phyloP scores from a whole-genome alignment of 2,888 invertebrate species.

The Drosophila imparisetae region DNA sequence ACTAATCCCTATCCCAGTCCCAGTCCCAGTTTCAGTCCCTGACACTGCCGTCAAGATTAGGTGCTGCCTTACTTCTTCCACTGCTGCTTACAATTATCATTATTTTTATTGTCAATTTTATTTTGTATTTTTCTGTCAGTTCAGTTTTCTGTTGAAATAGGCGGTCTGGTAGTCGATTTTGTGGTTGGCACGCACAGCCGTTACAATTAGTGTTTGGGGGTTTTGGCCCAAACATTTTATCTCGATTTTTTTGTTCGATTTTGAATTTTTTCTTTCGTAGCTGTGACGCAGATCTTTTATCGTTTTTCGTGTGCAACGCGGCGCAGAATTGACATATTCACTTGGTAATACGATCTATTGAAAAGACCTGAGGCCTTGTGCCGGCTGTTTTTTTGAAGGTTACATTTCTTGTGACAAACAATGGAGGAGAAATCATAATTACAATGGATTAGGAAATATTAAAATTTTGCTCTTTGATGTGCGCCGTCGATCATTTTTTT shows the following conservation, averaged over 20 bases:
- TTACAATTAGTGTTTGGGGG: conserved; percentile 53
- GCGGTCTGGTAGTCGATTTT: conserved; percentile 50
- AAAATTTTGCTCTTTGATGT: conserved; percentile 64
- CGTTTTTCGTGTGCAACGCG: conserved; percentile 51
- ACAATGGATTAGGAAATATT: conserved; percentile 79
- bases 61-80: conserved; percentile 37
- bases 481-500: conserved; percentile 52
- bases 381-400: conserved; percentile 62
- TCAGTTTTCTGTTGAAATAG: conserved; percentile 63
- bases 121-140: conserved; percentile 40
- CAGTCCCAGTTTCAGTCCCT: conserved; percentile 22
- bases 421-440: conserved; percentile 73
- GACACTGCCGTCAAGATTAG: conserved; percentile 63
- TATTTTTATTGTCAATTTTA: conserved; percentile 20
- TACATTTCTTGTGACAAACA: conserved; percentile 72
- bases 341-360: conserved; percentile 72
- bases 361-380: conserved; percentile 35
- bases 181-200: conserved; percentile 55
- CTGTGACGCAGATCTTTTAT: conserved; percentile 73
- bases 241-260: conserved; percentile 6
- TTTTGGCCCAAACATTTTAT: conserved; percentile 22
- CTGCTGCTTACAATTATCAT: conserved; percentile 24
- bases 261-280: conserved; percentile 7
- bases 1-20: conserved; percentile 63
- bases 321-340: conserved; percentile 76